Base-by-base conservation (phyloP, 2,113 vertebrate species). In the Pelodiscus sinensis region DNA sequence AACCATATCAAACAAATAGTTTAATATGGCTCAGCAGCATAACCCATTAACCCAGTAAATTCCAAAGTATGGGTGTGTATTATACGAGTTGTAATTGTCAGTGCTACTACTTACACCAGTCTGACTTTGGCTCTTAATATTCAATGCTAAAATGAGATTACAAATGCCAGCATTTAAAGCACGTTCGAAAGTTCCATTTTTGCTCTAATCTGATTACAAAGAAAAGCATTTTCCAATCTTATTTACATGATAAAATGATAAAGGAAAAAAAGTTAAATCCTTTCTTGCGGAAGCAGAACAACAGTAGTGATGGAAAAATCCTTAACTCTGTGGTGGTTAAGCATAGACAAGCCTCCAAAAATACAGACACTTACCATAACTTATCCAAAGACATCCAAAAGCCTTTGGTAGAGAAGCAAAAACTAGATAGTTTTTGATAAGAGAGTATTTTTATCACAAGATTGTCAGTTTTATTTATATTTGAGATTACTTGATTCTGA, bases 1-100 rank as follows among this genome's bases (percentile, higher is more conserved):
- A 89, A 79, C 75, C 1, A 38, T 38, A 71, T 54, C 62, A 85
- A 82, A 5, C 21, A 56, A 90, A 84, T 7, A 79, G 2, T 38
- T 19, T 0, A 84, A 51, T 92, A 92, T 11, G 0, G n/a, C 3
- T 60, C 15, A 52, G 68, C 27, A 38, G 19, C 0, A 1, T 89
- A 79, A 38, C 55, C 25, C 58, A 27, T 62, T 62, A 60, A 25
- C 0, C 65, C 75, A 90, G 80, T 11, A 57, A 22, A 52, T 90
- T 86, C 73, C 81, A 0, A 27, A 68, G 2, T 27, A 14, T 3
- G 44, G 1, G 88, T 7, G 52, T 13, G 8, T 14, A 58, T 95
- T 85, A 83, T 9, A 65, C 9, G 31, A 51, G 11, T 14, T 11
- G 52, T 29, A 56, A 83, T 81, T 2, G 5, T 35, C 27, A 29